Conservation (phyloP, 2,888 invertebrate species). For the Tiphia femorata region DNA sequence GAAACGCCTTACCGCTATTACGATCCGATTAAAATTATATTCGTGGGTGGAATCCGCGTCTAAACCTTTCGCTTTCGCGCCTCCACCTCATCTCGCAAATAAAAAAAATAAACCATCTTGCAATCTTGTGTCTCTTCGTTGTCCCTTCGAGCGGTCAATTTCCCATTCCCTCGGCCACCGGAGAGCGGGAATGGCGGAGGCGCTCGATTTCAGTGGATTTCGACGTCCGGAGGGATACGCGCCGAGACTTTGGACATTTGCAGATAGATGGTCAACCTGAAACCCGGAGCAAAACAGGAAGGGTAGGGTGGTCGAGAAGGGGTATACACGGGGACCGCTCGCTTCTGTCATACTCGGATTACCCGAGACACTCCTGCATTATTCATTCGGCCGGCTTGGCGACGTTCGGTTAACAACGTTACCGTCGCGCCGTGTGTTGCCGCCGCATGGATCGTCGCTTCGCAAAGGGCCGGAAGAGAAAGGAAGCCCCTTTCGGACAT, state of each 20-base stretch:
- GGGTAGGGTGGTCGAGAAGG: constrained; percentile 11
- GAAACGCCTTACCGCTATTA: no score
- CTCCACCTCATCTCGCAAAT: not conserved
- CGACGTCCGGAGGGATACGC: constrained; percentile 6
- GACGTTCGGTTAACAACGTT: constrained; percentile 37
- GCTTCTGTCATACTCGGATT: constrained; percentile 34
- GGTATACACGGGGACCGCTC: constrained; percentile 16
- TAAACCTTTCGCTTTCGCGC: no score
- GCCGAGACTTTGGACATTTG: constrained; percentile 22
- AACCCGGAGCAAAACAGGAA: constrained; percentile 15
- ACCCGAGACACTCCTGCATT: constrained; percentile 37
- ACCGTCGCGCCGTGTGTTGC: constrained; percentile 36
- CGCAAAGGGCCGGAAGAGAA: not conserved
- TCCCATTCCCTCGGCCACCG: not conserved
- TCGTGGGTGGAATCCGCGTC: no score
- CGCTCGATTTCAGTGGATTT: constrained; percentile 4
- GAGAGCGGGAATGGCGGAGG: no score
- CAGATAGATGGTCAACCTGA: constrained; percentile 23
- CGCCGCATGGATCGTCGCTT: constrained; percentile 6
- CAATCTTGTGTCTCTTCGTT: not conserved
- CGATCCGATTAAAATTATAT: no score
- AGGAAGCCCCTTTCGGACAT: no score
- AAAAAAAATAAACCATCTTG: no score
- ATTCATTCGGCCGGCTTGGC: constrained; percentile 33
- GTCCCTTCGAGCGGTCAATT: not conserved